Percentiles rank a stretch among this genome's conserved stretches.
Evolutionary conservation across 2,888 invertebrate genomes (phyloP).

Genomic region (Harmothoe impar): DNA sequence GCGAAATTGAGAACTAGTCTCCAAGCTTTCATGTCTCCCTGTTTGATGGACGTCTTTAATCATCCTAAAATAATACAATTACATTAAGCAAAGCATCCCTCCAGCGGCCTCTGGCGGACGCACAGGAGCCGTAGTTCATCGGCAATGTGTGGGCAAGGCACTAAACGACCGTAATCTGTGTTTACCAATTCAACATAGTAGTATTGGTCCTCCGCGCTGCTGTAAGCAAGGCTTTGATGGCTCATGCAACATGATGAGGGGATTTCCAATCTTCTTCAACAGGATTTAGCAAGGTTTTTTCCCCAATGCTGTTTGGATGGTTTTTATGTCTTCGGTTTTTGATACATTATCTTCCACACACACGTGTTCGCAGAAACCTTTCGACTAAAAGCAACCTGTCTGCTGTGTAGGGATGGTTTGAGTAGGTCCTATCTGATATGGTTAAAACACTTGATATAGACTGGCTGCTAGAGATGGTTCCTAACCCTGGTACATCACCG

Average conservation of each 20-base stretch:
- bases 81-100: slow-evolving; percentile 20
- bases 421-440: no score
- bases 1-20: slow-evolving; percentile 21
- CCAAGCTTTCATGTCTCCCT: slow-evolving; percentile 28
- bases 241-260: neutral
- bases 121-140: neutral
- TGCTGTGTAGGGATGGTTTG: no score
- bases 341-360: no score
- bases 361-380: no score
- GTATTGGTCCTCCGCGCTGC: neutral
- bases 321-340: no score
- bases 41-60: slow-evolving; percentile 44
- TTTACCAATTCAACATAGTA: neutral
- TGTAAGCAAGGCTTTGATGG: slow-evolving; percentile 1
- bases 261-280: neutral
- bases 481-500: neutral
- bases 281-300: neutral
- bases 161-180: slow-evolving; percentile 4
- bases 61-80: slow-evolving; percentile 45
- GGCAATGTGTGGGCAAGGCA: neutral
- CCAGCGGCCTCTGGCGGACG: neutral
- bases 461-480: no score
- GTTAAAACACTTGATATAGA: no score
- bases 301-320: no score
- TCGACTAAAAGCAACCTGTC: no score